Percentiles rank a stretch among this genome's conserved stretches.
Evolutionary conservation across 1,140 invertebrate species (phyloP).

Genomic region (Trichoplusia ni): DNA sequence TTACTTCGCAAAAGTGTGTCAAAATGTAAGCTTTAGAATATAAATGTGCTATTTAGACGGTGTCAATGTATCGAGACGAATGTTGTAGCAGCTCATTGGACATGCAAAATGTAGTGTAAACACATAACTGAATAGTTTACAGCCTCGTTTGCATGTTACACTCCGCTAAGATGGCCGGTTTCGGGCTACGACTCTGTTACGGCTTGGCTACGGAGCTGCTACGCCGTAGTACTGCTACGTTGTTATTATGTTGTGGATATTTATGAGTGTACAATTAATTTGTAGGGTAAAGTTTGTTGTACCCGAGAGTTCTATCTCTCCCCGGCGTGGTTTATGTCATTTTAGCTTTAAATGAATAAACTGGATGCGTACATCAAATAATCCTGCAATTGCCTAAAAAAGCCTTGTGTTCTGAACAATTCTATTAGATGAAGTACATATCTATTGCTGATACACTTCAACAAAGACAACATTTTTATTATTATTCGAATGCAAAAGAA

Average conservation of each 20-base stretch:
- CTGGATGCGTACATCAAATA: too few relatives aligned
- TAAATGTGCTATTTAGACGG: not conserved
- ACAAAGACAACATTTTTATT: too few relatives aligned
- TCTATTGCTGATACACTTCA: too few relatives aligned
- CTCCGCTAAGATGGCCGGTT: constrained; percentile 2
- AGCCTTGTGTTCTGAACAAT: too few relatives aligned
- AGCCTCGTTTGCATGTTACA: constrained; percentile 13
- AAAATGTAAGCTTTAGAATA: not conserved
- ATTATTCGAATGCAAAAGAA: too few relatives aligned
- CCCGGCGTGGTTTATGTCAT: too few relatives aligned
- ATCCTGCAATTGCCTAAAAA: too few relatives aligned
- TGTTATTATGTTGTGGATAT: not conserved
- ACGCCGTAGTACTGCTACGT: not conserved
- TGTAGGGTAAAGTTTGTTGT: not conserved
- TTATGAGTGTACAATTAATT: not conserved
- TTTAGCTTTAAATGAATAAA: too few relatives aligned
- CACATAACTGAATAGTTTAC: constrained; percentile 18
- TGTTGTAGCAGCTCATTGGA: not conserved
- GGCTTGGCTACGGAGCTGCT: not conserved
- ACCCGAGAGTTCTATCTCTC: too few relatives aligned
- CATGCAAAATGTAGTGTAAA: constrained; percentile 15
- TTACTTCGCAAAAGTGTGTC: too few relatives aligned
- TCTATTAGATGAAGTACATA: too few relatives aligned
- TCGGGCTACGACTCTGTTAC: not conserved
- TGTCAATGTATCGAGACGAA: not conserved